A percentile compares a stretch with the other conserved stretches of the same genome.
Evolutionary conservation across 2,797 vertebrate species (phyloP).

Genomic region (Varecia variegata): DNA sequence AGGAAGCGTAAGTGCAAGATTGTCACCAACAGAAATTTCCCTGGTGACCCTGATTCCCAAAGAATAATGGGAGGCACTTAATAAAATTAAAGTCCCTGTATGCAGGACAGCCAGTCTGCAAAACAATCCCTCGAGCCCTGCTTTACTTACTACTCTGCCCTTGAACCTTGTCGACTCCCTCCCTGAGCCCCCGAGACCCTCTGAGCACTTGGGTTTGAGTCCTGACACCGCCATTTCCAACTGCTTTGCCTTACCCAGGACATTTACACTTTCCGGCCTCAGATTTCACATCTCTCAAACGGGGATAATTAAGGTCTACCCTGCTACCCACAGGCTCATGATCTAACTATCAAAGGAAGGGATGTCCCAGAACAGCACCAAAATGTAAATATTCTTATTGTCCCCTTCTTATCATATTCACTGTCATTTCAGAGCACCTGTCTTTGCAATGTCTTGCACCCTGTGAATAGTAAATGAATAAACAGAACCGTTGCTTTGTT

Average conservation of each 20-base stretch:
- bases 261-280: neutral
- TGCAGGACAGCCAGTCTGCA: rapidly evolving
- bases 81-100: neutral
- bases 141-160: neutral
- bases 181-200: too few species aligned
- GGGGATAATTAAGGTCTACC: neutral
- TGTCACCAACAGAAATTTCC: neutral
- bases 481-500: neutral
- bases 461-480: neutral
- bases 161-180: neutral
- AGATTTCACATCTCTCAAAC: neutral
- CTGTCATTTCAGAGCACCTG: neutral
- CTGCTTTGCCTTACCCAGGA: neutral
- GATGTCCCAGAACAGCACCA: neutral
- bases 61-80: neutral
- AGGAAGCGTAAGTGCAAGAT: neutral
- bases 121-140: neutral
- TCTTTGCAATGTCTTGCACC: neutral
- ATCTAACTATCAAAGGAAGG: neutral
- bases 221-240: neutral
- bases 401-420: neutral
- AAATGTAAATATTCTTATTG: neutral
- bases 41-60: neutral
- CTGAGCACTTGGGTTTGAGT: neutral
- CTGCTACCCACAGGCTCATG: neutral